A percentile compares a stretch with the other conserved stretches of the same genome.
Conservation (phyloP, 2,888 invertebrate genomes). For the Drosophila mimica region DNA sequence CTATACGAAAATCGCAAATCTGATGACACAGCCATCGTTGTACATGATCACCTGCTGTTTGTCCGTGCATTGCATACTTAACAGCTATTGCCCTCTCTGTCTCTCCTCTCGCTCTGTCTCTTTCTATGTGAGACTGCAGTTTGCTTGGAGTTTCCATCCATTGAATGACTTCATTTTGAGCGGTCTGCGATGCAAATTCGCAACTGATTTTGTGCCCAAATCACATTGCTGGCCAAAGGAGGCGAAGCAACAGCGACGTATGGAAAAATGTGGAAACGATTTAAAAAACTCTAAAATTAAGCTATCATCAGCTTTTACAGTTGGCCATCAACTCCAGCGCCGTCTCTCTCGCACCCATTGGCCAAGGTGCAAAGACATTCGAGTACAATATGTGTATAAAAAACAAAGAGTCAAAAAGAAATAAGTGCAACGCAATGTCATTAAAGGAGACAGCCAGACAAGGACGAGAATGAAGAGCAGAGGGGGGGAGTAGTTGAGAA, state of each 20-base stretch:
- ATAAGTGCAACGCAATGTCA: constrained; percentile 80
- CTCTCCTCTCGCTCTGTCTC: neutral
- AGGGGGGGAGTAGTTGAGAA: constrained; percentile 21
- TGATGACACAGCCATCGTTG: constrained; percentile 46
- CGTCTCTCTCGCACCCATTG: neutral
- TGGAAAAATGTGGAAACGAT: constrained; percentile 68
- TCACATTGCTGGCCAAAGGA: constrained; percentile 59
- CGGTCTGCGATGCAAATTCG: constrained; percentile 68
- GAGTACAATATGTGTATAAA: constrained; percentile 52
- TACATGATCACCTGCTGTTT: constrained; percentile 49
- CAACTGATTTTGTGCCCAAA: constrained; percentile 78
- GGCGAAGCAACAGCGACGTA: constrained; percentile 16
- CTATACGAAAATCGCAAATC: constrained; percentile 26
- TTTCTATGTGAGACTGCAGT: neutral
- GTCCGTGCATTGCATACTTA: constrained; percentile 56
- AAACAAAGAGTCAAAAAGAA: constrained; percentile 63
- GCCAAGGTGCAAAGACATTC: constrained; percentile 48
- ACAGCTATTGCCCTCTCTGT: constrained; percentile 9
- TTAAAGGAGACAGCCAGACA: constrained; percentile 77
- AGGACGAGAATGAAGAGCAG: neutral
- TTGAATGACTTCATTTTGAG: constrained; percentile 74
- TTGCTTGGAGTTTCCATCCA: constrained; percentile 1
- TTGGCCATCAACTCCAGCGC: constrained; percentile 56
- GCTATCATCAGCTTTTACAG: constrained; percentile 80
- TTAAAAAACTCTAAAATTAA: constrained; percentile 80